Evolutionary conservation across 2,113 vertebrate genomes (phyloP).

Genomic region (Gymnorhina tibicen): DNA sequence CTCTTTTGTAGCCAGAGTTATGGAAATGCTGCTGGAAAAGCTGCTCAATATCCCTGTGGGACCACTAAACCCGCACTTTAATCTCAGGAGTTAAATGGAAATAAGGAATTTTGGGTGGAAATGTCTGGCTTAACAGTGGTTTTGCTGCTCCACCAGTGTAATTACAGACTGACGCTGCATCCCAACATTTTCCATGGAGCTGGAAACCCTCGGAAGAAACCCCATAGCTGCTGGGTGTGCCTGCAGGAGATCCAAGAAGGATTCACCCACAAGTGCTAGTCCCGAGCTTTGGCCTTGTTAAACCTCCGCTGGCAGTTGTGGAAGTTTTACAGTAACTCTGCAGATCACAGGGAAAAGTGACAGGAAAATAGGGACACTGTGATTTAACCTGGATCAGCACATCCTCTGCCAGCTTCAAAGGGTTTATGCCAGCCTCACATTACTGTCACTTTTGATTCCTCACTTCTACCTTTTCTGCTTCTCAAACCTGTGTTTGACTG

Average conservation of each 20-base stretch:
- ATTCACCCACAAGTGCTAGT: neutral
- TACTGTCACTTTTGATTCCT: neutral
- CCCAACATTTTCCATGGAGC: neutral
- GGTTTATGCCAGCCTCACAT: neutral
- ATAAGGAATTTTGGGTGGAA: neutral
- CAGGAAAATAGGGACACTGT: neutral
- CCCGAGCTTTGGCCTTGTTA: neutral
- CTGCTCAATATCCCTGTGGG: neutral
- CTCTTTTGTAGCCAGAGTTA: neutral
- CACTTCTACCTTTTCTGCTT: neutral
- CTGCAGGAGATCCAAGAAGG: neutral
- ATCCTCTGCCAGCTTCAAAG: neutral
- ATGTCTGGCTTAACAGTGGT: neutral
- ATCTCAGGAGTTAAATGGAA: neutral
- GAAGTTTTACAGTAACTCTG: neutral
- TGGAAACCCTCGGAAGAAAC: neutral
- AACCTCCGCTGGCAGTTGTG: neutral
- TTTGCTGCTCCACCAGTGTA: neutral
- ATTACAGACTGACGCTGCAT: fast-evolving
- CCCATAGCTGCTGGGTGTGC: neutral
- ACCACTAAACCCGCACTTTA: neutral
- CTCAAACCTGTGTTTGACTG: neutral
- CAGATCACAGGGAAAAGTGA: neutral
- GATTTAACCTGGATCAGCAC: neutral
- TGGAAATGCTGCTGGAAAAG: neutral